These are phyloP conservation scores for Drosophila austrosaltans DNA, from an alignment of 2,888 invertebrate species.

Conservation along the genomic window DNA sequence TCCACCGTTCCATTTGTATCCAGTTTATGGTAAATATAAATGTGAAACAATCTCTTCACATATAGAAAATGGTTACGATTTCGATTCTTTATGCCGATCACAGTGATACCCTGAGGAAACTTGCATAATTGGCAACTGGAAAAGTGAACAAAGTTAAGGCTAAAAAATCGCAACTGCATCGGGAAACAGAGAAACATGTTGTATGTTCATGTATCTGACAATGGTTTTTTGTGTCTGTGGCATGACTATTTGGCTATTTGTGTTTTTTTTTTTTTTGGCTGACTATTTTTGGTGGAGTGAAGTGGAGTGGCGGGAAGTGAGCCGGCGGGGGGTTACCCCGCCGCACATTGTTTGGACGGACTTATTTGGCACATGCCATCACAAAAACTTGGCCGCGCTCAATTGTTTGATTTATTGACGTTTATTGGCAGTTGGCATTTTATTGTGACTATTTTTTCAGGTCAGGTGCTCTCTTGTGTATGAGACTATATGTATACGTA, in stretches of 20 bases:
- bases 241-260: slow-evolving; percentile 2
- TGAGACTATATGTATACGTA: not conserved
- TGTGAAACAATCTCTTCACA: no score
- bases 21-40: no score
- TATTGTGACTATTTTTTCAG: slow-evolving; percentile 67
- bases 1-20: no score
- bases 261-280: not conserved
- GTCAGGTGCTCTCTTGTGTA: slow-evolving; percentile 19
- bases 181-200: slow-evolving; percentile 2
- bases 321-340: not conserved
- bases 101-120: no score
- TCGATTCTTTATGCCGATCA: not conserved
- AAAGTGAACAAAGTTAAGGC: not conserved
- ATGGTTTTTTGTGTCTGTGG: slow-evolving; percentile 1
- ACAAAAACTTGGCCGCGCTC: slow-evolving; percentile 67
- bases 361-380: slow-evolving; percentile 69
- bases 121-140: not conserved
- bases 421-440: slow-evolving; percentile 79
- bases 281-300: slow-evolving; percentile 1
- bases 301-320: no score
- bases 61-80: no score
- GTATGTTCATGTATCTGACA: slow-evolving; percentile 4
- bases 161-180: not conserved
- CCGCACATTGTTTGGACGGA: slow-evolving; percentile 41
- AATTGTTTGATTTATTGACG: slow-evolving; percentile 76